Evolutionary conservation across 2,888 invertebrate species (phyloP), one percentile per base, ranked within the genome.

Genomic region (Malachius bipustulatus): DNA sequence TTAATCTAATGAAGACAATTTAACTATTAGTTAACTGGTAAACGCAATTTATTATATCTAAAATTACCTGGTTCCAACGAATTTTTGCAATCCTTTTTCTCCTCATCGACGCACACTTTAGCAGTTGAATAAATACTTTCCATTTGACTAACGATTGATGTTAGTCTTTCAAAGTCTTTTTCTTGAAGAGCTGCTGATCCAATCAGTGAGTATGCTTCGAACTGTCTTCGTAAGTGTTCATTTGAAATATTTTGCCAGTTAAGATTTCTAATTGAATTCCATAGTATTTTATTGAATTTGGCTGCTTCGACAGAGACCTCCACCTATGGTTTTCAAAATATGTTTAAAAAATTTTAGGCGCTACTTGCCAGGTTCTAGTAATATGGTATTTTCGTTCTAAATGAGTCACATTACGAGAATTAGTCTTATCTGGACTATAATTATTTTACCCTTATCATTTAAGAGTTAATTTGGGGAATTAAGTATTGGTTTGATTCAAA

Each of bases 211-310:
- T 82, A 68, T 41, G 75, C 71, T 50, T 75, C 70, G 54, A 90
- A 88, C 64, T 85, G 82, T 37, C 90, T 71, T 41, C 69, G 70
- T 0, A 84, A 50, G 14, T 72, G 66, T 32, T 69, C 70, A 56
- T 87, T 79, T 37, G 75, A 68, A 55, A 80, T 81, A 6, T 71
- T 67, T 37, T 73, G 69, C 84, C 84, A 88, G 28, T 77, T 70
- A 57, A 75, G 85, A 54, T 72, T 69, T 28, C 69, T 72, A 0
- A 77, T 72, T 50, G 6, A 8, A 8, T 19, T 19, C 24, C 24
- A 19, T n/a, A 19, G 6, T 8, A 19, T 6, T 19, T 19, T 19
- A 8, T 19, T n/a, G 24, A 6, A n/a, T 19, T 19, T n/a, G 6
- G 24, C 24, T 19, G n/a, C 24, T n/a, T n/a, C n/a, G n/a, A n/a